phyloP scores from a whole-genome alignment of 1,140 invertebrate genomes.

The Solenopsis fugax region DNA sequence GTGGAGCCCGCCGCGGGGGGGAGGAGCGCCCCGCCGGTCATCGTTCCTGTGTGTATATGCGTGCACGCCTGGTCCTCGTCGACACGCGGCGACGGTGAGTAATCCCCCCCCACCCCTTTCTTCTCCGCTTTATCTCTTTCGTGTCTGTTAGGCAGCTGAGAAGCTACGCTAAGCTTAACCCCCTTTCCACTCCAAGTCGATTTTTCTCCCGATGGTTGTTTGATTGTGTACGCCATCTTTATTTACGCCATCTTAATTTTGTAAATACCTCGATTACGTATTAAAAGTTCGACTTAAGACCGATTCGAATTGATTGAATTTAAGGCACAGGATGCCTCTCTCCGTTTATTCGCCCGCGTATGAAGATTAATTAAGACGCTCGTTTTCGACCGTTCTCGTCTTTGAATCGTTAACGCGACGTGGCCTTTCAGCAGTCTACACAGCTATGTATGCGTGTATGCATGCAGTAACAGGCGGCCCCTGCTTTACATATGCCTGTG shows the following conservation, averaged over 20 bases:
- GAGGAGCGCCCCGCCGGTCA: slow-evolving; percentile 19
- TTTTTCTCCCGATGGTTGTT: slow-evolving; percentile 4
- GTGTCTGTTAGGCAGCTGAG: slow-evolving; percentile 10
- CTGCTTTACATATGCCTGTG: background rate
- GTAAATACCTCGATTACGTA: background rate
- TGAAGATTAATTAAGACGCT: background rate
- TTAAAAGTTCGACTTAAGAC: background rate
- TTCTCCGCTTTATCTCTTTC: background rate
- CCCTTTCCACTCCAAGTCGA: background rate
- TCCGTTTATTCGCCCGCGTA: background rate
- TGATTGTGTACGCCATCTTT: slow-evolving; percentile 44
- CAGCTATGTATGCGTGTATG: background rate
- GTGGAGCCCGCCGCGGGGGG: background rate
- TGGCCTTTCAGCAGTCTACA: background rate
- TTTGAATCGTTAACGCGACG: background rate
- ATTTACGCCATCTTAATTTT: slow-evolving; percentile 39
- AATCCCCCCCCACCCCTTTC: background rate
- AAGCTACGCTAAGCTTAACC: background rate
- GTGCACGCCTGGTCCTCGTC: slow-evolving; percentile 38
- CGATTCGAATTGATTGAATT: background rate
- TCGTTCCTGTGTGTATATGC: slow-evolving; percentile 9
- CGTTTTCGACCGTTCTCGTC: background rate
- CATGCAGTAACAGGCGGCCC: background rate
- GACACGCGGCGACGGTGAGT: slow-evolving; percentile 64
- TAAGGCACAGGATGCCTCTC: background rate